A percentile compares a stretch with the other conserved stretches of the same genome.
Conservation (phyloP, 2,888 invertebrate species). For the Eupeodes luniger region DNA sequence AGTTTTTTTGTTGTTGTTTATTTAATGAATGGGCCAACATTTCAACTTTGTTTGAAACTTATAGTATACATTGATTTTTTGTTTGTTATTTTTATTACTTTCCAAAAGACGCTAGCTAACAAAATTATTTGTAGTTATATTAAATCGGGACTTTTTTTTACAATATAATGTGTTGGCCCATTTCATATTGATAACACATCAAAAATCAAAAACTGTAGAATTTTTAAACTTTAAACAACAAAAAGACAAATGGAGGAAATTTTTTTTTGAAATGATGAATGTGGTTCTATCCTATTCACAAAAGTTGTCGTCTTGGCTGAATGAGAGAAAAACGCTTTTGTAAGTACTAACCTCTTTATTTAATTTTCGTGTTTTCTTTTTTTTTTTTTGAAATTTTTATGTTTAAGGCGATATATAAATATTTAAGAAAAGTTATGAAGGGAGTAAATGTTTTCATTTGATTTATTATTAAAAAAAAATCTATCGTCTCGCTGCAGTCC, state of each 20-base stretch:
- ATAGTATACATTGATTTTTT: slow-evolving; percentile 4
- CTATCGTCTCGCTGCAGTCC: too few relatives aligned
- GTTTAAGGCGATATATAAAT: not conserved
- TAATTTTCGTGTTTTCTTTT: slow-evolving; percentile 22
- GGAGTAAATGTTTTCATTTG: too few relatives aligned
- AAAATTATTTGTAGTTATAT: not conserved
- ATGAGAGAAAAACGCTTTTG: slow-evolving; percentile 62
- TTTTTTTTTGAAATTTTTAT: not conserved
- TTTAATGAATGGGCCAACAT: slow-evolving; percentile 68
- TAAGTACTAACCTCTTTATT: slow-evolving; percentile 67
- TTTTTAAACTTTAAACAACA: slow-evolving; percentile 6
- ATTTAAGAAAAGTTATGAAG: too few relatives aligned
- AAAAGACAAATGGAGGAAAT: slow-evolving; percentile 23
- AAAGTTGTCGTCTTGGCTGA: slow-evolving; percentile 51
- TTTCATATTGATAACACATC: slow-evolving; percentile 20
- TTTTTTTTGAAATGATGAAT: slow-evolving; percentile 21
- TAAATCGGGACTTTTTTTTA: slow-evolving; percentile 20
- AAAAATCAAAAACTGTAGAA: slow-evolving; percentile 36
- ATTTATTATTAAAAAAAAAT: too few relatives aligned
- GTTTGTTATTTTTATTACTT: not conserved
- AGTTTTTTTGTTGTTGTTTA: slow-evolving; percentile 18
- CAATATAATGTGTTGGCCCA: slow-evolving; percentile 49
- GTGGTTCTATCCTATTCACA: slow-evolving; percentile 29
- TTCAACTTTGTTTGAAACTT: slow-evolving; percentile 54
- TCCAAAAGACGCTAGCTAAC: not conserved